These are phyloP conservation scores for Unio delphinus DNA, from an alignment of 2,888 invertebrate species.

Conservation along the genomic window DNA sequence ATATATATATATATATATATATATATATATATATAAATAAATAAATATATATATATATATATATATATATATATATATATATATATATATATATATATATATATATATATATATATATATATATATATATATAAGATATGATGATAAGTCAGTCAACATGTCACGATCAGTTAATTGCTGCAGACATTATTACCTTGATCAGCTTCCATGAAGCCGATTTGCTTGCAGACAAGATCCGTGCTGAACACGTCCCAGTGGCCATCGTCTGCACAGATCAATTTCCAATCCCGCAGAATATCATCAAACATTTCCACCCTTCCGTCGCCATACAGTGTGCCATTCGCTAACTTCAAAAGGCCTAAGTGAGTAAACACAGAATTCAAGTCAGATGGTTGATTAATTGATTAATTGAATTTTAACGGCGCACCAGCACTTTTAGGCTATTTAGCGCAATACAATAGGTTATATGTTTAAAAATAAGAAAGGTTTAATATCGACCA, in stretches of 20 bases:
- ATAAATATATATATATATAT: too few species aligned
- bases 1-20: too few species aligned
- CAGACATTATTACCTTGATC: conserved; percentile 29
- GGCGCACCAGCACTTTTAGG: too few species aligned
- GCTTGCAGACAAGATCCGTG: conserved; percentile 51
- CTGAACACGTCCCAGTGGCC: conserved; percentile 32
- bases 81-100: too few species aligned
- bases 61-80: too few species aligned
- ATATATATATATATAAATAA: too few species aligned
- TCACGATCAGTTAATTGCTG: neutral
- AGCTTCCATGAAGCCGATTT: conserved; percentile 53
- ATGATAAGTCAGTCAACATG: neutral
- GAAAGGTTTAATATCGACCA: too few species aligned
- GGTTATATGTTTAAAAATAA: too few species aligned
- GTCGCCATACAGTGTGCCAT: conserved; percentile 46
- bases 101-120: too few species aligned
- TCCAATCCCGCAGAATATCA: conserved; percentile 35
- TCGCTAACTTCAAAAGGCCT: conserved; percentile 50
- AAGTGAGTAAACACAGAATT: neutral
- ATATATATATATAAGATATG: neutral
- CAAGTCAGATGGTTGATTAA: too few species aligned
- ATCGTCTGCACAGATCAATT: conserved; percentile 50
- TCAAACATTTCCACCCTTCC: conserved; percentile 54
- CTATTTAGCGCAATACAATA: too few species aligned
- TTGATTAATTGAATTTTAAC: too few species aligned